Base-by-base conservation (phyloP, 2,797 vertebrate species). In the Schizopygopsis malacanthus region DNA sequence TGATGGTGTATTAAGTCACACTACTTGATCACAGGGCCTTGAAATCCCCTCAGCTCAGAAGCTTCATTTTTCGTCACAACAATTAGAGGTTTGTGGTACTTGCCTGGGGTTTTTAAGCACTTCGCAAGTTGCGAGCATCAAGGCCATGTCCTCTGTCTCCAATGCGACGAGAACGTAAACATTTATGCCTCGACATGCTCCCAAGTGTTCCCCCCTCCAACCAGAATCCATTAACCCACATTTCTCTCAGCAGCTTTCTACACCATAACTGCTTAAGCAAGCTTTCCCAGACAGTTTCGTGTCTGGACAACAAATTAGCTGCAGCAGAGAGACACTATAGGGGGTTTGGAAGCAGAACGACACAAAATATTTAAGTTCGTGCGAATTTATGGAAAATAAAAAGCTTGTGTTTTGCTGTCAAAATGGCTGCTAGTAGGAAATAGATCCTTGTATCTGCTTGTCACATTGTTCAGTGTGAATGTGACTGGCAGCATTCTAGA, bases 1-100 rank as follows among this genome's bases (percentile, higher is more conserved):
- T 90, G 70, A 89, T 78, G 91, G 90, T 91, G 94, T 92, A 93
- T 94, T 93, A 95, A 90, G 82, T 86, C 45, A 76, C 78, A 88
- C 81, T 45, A 89, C 92, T 91, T 93, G 92, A 94, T 93, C 92
- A 91, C 87, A 79, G 82, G 82, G 84, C 89, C 89, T 92, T 91
- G 87, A 91, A 91, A 88, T 92, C 92, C 85, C 87, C 52, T 61
- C 78, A 45, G 79, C 82, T 87, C 89, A 81, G 85, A 89, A 90
- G 90, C 41, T 87, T 82, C 56, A 84, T 86, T 65, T 65, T 87
- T 61, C 90, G 86, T 88, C 89, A 82, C 37, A 86, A 86, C 85
- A 85, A 89, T 88, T 72, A 86, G 89, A 82, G 87, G 88, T 91
- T 88, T 72, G 13, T 85, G 83, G 71, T 13, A 12, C 41, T 69